These are phyloP conservation scores for Trichonephila clavipes DNA, from an alignment of 1,140 invertebrate species.

Conservation along the genomic window DNA sequence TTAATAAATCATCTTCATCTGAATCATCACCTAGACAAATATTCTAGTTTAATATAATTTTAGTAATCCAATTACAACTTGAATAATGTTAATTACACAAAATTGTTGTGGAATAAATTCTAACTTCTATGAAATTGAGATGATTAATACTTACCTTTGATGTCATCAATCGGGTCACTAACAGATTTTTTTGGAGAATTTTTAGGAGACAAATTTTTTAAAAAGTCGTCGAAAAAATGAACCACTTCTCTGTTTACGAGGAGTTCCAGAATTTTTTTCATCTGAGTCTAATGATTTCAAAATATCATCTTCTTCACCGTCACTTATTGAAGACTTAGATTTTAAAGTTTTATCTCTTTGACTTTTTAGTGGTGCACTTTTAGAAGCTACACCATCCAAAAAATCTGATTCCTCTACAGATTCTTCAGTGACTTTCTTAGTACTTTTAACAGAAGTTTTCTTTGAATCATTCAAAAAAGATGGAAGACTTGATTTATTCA, in stretches of 20 bases:
- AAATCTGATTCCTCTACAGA: neutral
- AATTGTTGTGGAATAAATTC: neutral
- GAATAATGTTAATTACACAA: neutral
- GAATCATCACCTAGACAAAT: slow-evolving; percentile 8
- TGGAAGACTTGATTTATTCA: slow-evolving; percentile 17
- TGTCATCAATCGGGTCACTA: neutral
- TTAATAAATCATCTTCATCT: slow-evolving; percentile 66
- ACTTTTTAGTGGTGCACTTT: neutral
- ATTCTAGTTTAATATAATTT: neutral
- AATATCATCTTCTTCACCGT: slow-evolving; percentile 54
- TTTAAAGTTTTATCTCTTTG: neutral
- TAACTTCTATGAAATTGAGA: neutral
- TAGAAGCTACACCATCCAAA: neutral
- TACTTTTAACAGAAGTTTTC: neutral
- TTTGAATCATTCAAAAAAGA: neutral
- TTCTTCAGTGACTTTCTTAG: neutral
- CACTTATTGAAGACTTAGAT: neutral
- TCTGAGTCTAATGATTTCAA: slow-evolving; percentile 53
- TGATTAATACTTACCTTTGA: neutral
- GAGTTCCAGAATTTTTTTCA: neutral
- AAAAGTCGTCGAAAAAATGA: slow-evolving; percentile 68
- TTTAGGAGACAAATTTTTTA: slow-evolving; percentile 63
- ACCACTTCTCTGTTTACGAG: slow-evolving; percentile 14
- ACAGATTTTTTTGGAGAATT: slow-evolving; percentile 6
- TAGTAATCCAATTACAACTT: neutral